These are phyloP conservation scores for Cygnus buccinator DNA, from an alignment of 2,113 vertebrate genomes.

Conservation along the genomic window DNA sequence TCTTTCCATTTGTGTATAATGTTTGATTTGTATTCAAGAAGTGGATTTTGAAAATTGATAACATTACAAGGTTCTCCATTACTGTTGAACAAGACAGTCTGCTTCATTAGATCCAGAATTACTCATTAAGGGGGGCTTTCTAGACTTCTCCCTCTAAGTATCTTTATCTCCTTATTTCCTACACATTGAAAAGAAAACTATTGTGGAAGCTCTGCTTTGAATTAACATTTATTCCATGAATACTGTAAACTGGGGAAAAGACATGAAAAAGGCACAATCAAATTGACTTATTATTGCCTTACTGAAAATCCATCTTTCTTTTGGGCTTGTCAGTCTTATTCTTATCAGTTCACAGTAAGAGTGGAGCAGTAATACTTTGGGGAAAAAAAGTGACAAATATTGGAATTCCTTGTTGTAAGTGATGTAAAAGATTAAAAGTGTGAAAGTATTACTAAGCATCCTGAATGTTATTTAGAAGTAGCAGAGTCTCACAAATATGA, in stretches of 20 bases:
- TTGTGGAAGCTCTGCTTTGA: background rate
- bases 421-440: background rate
- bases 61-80: background rate
- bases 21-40: background rate
- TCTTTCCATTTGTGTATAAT: background rate
- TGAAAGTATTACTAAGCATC: background rate
- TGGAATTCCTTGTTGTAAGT: background rate
- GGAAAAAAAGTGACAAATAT: background rate
- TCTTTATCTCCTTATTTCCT: background rate
- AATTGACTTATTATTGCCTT: background rate
- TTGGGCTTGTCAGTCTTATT: background rate
- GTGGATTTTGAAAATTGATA: background rate
- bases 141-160: background rate
- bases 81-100: background rate
- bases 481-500: background rate
- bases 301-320: background rate
- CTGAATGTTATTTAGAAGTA: background rate
- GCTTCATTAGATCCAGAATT: background rate
- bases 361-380: background rate
- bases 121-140: background rate
- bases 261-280: background rate
- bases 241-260: background rate
- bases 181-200: background rate
- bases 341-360: background rate
- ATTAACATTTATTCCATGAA: background rate